phyloP scores from a whole-genome alignment of 1,140 invertebrate species.

The Charaxes varanes region DNA sequence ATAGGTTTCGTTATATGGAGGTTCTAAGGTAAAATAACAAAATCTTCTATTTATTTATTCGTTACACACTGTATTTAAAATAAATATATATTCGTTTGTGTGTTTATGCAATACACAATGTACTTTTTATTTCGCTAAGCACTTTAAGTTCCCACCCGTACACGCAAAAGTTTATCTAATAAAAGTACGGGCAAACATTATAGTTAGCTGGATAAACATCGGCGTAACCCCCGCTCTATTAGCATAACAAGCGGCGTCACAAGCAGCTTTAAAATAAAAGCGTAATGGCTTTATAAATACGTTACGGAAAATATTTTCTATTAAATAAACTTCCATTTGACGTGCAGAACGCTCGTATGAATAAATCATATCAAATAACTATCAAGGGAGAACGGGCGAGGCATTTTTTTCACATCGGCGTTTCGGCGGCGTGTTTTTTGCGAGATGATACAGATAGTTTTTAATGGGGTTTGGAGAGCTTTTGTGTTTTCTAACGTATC shows the following conservation, averaged over 20 bases:
- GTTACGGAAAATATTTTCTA: conserved; percentile 63
- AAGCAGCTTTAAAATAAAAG: conserved; percentile 48
- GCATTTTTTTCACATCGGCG: conserved; percentile 25
- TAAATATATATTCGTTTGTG: too few relatives aligned
- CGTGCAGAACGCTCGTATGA: conserved; percentile 51
- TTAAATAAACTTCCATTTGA: conserved; percentile 66
- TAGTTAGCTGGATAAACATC: conserved; percentile 46
- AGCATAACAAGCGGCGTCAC: conserved; percentile 51
- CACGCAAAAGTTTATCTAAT: too few relatives aligned
- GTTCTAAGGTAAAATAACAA: too few relatives aligned
- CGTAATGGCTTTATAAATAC: conserved; percentile 67
- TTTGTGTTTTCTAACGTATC: too few relatives aligned
- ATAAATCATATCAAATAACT: conserved; percentile 71
- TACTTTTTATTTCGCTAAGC: too few relatives aligned
- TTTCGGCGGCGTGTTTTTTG: conserved; percentile 6
- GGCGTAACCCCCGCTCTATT: conserved; percentile 33
- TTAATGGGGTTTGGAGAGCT: conserved; percentile 1
- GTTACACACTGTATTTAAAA: too few relatives aligned
- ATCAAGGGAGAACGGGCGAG: conserved; percentile 47
- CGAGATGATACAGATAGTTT: conserved; percentile 3
- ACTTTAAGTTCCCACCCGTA: too few relatives aligned
- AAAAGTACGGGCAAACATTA: conserved; percentile 34
- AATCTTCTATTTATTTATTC: too few relatives aligned
- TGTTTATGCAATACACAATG: too few relatives aligned
- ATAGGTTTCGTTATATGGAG: too few relatives aligned